Evolutionary conservation across 1,140 invertebrate species (phyloP), one percentile per base, ranked within the genome.

Genomic region (Melitaea cinxia): DNA sequence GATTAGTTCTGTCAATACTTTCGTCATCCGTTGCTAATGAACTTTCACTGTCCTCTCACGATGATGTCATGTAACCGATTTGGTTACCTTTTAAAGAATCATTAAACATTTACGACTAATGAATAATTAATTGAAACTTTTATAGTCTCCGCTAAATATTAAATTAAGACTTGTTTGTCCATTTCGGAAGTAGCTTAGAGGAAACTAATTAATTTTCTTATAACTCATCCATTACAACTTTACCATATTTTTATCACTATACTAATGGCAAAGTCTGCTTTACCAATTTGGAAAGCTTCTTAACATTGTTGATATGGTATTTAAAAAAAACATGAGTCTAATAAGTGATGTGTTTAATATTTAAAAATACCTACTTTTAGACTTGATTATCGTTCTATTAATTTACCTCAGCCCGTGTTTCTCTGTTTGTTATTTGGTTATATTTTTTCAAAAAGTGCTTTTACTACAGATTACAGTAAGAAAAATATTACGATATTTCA

Each of bases 41-140:
- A 77, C 80, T 82, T 82, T 82, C 80, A 72, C 80, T 75, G 42
- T 52, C 39, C 65, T 67, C 59, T 62, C 55, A 55, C 58, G 49
- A 49, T 80, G 80, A 83, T 76, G 73, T 83, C 78, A 83, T 75
- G 19, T 49, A 50, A 60, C 65, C 72, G 56, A 70, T 73, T 77
- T 56, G 72, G 76, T 65, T 52, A 61, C 56, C 50, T 66, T 58
- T 58, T 56, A 57, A 68, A 52, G 17, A 55, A 63, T 60, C 60
- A 62, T 73, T 56, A 70, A 65, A 59, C 37, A 37, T 57, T 75
- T 65, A 68, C 64, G 68, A 62, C 62, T 64, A 33, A 62, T 60
- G 28, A 55, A 59, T 60, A 66, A 60, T 64, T 63, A 65, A 60
- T 67, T 67, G 45, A 52, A 60, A 35, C 10, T 52, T 35, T 52